Evolutionary conservation across 2,797 vertebrate genomes (phyloP).

Genomic region (Danio tinwini): DNA sequence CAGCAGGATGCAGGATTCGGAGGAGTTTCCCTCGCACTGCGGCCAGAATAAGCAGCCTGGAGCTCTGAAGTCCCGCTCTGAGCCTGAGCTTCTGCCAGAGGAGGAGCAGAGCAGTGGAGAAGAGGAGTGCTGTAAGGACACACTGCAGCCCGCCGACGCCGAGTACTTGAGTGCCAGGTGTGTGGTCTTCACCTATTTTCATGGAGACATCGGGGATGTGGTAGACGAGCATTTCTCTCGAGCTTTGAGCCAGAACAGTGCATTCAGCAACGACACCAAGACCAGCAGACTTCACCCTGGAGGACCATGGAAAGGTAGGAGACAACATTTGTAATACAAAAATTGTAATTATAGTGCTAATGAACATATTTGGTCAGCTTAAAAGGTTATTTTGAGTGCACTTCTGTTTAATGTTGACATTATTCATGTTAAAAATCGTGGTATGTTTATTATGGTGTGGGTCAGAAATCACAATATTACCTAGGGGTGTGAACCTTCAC

Average conservation of each 20-base stretch:
- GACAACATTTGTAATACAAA: not conserved
- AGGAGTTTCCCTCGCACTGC: conserved; percentile 83
- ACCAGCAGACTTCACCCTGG: conserved; percentile 65
- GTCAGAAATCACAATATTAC: not conserved
- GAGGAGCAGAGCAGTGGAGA: conserved; percentile 69
- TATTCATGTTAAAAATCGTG: not conserved
- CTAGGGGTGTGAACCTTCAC: too few relatives aligned
- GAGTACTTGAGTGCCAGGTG: conserved; percentile 98
- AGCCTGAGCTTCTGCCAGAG: conserved; percentile 78
- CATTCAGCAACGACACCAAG: conserved; percentile 75
- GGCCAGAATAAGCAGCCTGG: conserved; percentile 78
- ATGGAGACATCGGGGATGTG: conserved; percentile 93
- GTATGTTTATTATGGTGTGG: not conserved
- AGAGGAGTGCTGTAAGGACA: conserved; percentile 84
- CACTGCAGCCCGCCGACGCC: conserved; percentile 87
- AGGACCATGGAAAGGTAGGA: conserved; percentile 87
- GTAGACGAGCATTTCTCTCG: conserved; percentile 98
- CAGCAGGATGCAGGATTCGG: conserved; percentile 94
- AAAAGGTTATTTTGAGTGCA: too few relatives aligned
- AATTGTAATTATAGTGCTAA: not conserved
- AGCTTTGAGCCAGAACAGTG: conserved; percentile 90
- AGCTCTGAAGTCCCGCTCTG: conserved; percentile 74
- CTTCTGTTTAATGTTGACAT: too few relatives aligned
- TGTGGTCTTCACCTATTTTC: conserved; percentile 98
- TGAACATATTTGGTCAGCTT: not conserved